Evolutionary conservation across 2,113 vertebrate species (phyloP).

Genomic region (Gopherus flavomarginatus): DNA sequence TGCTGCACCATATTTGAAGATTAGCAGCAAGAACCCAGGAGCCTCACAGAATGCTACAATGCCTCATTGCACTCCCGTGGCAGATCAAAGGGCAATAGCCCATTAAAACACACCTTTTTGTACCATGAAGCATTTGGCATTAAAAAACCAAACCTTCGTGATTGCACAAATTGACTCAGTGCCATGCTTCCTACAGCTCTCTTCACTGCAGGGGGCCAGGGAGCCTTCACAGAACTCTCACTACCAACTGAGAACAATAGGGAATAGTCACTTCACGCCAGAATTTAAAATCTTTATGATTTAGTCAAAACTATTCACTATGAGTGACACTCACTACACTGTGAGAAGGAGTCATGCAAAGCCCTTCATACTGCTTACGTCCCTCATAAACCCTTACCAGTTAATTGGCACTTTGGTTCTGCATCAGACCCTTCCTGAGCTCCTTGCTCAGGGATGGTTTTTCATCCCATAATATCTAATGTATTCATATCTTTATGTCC

Average conservation of each 20-base stretch:
- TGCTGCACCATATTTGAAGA: neutral
- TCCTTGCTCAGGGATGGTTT: neutral
- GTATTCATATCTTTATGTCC: neutral
- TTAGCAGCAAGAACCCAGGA: fast-evolving
- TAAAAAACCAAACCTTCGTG: neutral
- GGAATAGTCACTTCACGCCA: neutral
- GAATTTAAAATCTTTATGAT: neutral
- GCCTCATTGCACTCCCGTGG: neutral
- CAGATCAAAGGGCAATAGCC: neutral
- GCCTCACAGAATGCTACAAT: neutral
- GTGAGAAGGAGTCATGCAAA: neutral
- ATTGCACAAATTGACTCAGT: neutral
- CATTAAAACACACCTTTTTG: neutral
- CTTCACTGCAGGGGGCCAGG: neutral
- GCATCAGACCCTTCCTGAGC: neutral
- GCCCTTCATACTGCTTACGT: neutral
- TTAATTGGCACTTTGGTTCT: fast-evolving
- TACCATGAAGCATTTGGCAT: neutral
- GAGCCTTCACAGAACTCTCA: neutral
- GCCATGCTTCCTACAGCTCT: neutral
- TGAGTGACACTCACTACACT: neutral
- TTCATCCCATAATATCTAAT: neutral
- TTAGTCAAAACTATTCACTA: neutral
- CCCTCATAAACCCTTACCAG: neutral
- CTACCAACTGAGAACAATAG: neutral